Base-by-base conservation (phyloP, 2,888 invertebrate genomes). In the Protodeltote pygarga region DNA sequence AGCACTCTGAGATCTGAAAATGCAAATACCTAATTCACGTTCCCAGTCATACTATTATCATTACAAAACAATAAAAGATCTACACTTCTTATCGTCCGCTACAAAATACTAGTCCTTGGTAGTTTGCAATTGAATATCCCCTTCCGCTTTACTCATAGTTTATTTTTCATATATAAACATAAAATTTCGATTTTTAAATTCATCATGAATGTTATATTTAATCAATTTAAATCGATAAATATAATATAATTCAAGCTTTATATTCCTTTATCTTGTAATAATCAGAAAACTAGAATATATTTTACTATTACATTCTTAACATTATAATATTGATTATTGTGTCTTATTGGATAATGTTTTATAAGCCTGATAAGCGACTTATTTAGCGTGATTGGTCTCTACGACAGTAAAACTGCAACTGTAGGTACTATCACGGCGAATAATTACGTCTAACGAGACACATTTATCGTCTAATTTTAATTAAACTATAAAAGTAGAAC, bases 401-500 rank as follows among this genome's bases (percentile, higher is more conserved):
- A 37, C 25, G 34, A 38, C 37, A 40, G 38, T 45, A 21, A 35
- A 34, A 58, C 11, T 50, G 40, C 45, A 45, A 14, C 27, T 39
- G 4, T n/a, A n/a, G n/a, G n/a, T 13, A 11, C 11, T 34, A 39
- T 28, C 21, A 35, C 47, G 24, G 39, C 23, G 44, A 42, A 59
- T 66, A 65, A 57, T 65, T 54, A 63, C 47, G 31, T 53, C 44
- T 59, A 61, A 67, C 53, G 38, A 65, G 58, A 45, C 51, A 63
- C 52, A 58, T 70, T 68, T 57, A 65, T 74, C 69, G 61, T 72
- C 71, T 72, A 71, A 72, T 66, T 71, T 77, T 82, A 79, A 84
- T 83, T 83, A 79, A 81, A 78, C 73, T 65, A 80, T 81, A 80
- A 81, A 85, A 83, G 79, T 85, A 74, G 82, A 79, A 81, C 85